Percentiles rank a stretch among this genome's conserved stretches.
Evolutionary conservation across 2,113 vertebrate genomes (phyloP).

Genomic region (Oncorhynchus nerka): DNA sequence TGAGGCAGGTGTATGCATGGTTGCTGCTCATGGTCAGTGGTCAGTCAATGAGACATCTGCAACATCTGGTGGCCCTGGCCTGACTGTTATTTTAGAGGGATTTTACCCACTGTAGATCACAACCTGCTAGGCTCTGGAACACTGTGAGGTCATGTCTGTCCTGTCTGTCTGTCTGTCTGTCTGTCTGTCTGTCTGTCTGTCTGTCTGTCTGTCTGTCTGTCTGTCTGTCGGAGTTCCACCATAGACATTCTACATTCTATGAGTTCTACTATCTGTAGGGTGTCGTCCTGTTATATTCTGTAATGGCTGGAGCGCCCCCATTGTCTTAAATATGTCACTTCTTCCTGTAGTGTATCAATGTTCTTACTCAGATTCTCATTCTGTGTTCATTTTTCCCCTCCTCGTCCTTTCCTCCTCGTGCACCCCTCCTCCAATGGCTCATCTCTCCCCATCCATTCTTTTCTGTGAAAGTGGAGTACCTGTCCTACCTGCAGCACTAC

Average conservation of each 20-base stretch:
- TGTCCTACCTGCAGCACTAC: slow-evolving; percentile 97
- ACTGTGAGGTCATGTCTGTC: neutral
- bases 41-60: neutral
- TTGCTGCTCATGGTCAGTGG: neutral
- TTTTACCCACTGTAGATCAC: neutral
- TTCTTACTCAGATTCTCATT: too few species aligned
- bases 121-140: neutral
- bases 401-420: slow-evolving; percentile 43
- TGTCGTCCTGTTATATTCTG: neutral
- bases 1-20: neutral
- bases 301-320: neutral
- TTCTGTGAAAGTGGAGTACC: slow-evolving; percentile 94
- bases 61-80: neutral
- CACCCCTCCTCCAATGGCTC: slow-evolving; percentile 59
- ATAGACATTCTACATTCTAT: neutral
- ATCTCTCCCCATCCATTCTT: slow-evolving; percentile 69
- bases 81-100: neutral
- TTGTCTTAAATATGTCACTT: too few species aligned
- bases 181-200: neutral
- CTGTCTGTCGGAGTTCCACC: neutral
- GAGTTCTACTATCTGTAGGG: neutral
- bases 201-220: neutral
- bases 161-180: neutral
- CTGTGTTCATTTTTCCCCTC: neutral
- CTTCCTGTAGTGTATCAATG: too few species aligned